These are phyloP conservation scores for Cricetomys ansorgei DNA, from an alignment of 2,113 vertebrate species.

Conservation along the genomic window DNA sequence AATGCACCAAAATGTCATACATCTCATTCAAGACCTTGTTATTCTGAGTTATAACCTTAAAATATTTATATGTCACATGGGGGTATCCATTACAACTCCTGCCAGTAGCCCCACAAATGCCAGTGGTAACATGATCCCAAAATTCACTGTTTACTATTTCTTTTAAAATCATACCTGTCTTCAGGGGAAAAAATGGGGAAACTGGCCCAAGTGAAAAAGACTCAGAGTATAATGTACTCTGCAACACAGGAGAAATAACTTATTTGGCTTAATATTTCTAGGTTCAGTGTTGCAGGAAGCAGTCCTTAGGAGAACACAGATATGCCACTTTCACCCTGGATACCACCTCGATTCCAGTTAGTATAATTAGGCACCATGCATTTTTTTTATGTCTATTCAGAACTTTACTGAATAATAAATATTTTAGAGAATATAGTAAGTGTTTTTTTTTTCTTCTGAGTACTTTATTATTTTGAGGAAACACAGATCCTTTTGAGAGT, in stretches of 20 bases:
- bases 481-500: not conserved
- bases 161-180: slow-evolving; percentile 12
- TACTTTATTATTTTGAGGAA: not conserved
- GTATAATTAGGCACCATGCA: not conserved
- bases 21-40: not conserved
- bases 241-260: slow-evolving; percentile 30
- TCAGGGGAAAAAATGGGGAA: slow-evolving; percentile 23
- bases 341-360: not conserved
- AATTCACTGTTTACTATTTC: slow-evolving; percentile 7
- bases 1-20: not conserved
- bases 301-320: not conserved
- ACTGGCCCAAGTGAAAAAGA: slow-evolving; percentile 20
- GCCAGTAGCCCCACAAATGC: not conserved
- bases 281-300: not conserved
- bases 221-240: not conserved
- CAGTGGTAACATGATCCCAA: not conserved
- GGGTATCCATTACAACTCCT: not conserved
- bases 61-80: not conserved
- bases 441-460: not conserved
- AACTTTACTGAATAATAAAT: not conserved
- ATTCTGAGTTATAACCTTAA: slow-evolving; percentile 3
- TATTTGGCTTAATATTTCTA: not conserved
- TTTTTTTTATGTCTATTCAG: not conserved
- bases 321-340: not conserved
- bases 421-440: not conserved